A percentile compares a stretch with the other conserved stretches of the same genome.
These are phyloP conservation scores for Macaria liturata DNA, from an alignment of 2,888 invertebrate species.

Conservation along the genomic window DNA sequence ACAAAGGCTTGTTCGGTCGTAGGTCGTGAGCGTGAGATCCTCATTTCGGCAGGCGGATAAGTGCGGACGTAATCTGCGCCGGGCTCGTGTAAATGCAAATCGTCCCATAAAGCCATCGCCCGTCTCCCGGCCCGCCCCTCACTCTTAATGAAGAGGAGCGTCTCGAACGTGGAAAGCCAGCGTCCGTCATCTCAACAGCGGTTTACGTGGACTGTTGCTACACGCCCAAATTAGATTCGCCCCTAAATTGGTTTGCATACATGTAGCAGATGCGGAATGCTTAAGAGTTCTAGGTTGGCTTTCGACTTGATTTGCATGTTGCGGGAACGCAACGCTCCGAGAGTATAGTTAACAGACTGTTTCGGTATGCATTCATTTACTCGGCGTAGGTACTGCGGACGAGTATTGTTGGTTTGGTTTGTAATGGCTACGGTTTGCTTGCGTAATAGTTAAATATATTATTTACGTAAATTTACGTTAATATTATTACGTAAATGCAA, in stretches of 20 bases:
- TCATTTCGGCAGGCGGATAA: conserved; percentile 79
- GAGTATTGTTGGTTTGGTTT: conserved; percentile 4
- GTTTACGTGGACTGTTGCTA: conserved; percentile 63
- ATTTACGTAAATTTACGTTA: too few relatives aligned
- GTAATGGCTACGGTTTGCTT: conserved; percentile 6
- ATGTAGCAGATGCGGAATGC: conserved; percentile 46
- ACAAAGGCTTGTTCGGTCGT: conserved; percentile 75
- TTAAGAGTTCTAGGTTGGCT: conserved; percentile 39
- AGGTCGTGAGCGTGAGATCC: conserved; percentile 59
- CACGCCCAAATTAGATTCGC: conserved; percentile 68
- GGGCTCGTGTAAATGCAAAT: conserved; percentile 83
- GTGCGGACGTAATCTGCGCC: conserved; percentile 80
- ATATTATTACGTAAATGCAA: too few relatives aligned
- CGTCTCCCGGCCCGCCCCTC: conserved; percentile 48
- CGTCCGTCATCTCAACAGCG: conserved; percentile 75
- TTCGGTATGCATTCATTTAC: conserved; percentile 24
- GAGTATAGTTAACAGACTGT: conserved; percentile 24
- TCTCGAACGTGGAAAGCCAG: conserved; percentile 63
- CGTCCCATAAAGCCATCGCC: conserved; percentile 79
- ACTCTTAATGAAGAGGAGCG: conserved; percentile 77
- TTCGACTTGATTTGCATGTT: conserved; percentile 37
- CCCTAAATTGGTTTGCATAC: conserved; percentile 64
- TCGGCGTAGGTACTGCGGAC: conserved; percentile 8
- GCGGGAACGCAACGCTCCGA: conserved; percentile 33
- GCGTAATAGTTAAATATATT: too few relatives aligned